phyloP scores from a whole-genome alignment of 2,113 vertebrate genomes.

The Cynopterus brachyotis region DNA sequence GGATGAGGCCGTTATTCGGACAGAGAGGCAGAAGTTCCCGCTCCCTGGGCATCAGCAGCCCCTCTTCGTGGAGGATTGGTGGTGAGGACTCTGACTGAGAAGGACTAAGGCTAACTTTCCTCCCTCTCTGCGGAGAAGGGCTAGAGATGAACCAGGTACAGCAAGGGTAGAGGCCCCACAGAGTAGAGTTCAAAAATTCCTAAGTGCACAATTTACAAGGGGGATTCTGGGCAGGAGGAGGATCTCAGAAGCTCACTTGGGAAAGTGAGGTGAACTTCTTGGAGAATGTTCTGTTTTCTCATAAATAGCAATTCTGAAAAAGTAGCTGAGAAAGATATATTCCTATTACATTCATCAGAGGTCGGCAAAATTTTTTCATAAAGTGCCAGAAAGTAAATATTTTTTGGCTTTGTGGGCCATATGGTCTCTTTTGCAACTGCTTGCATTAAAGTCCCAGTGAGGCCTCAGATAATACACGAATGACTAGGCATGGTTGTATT shows the following conservation, averaged over 20 bases:
- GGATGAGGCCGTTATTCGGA: background rate
- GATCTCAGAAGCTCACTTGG: background rate
- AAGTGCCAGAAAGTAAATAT: background rate
- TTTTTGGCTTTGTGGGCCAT: background rate
- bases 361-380: background rate
- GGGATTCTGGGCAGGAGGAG: accelerated
- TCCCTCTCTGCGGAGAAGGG: background rate
- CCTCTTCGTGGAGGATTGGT: background rate
- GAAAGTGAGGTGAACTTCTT: background rate
- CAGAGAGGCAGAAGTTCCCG: background rate
- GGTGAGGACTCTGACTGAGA: background rate
- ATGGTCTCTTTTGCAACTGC: background rate
- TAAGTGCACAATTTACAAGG: background rate
- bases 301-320: background rate
- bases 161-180: background rate
- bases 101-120: background rate
- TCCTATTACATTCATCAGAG: background rate
- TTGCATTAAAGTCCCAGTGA: background rate
- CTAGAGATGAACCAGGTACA: background rate
- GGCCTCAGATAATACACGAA: background rate
- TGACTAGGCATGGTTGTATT: background rate
- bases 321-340: background rate
- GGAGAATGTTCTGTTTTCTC: background rate
- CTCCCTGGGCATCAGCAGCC: background rate
- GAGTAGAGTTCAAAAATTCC: background rate